Conservation (phyloP, 2,113 vertebrate species). For the Daboia siamensis region DNA sequence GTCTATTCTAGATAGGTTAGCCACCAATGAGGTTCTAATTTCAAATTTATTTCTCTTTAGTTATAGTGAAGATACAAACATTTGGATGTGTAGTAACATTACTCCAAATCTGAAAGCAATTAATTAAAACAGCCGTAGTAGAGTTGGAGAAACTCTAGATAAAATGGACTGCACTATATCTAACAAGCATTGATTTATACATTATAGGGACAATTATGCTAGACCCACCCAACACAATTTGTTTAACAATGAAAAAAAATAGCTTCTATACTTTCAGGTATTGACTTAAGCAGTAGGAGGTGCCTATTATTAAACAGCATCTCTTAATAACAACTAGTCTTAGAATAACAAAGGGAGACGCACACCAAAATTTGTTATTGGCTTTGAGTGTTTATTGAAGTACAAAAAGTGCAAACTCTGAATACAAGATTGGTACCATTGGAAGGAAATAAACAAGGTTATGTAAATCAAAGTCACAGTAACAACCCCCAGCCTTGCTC, state of each 20-base stretch:
- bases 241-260: neutral
- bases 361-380: constrained; percentile 39
- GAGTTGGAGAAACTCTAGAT: neutral
- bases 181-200: neutral
- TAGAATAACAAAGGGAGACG: constrained; percentile 32
- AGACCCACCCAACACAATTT: neutral
- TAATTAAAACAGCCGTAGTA: neutral
- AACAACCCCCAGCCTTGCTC: constrained; percentile 40
- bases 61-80: neutral
- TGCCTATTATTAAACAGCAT: neutral
- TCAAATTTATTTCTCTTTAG: neutral
- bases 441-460: constrained; percentile 57
- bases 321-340: neutral
- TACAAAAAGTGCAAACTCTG: constrained; percentile 78
- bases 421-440: constrained; percentile 70
- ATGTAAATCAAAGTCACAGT: constrained; percentile 57
- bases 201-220: neutral
- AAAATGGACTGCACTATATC: neutral
- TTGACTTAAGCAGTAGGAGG: neutral
- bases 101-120: neutral
- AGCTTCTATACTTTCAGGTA: neutral
- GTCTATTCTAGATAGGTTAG: neutral
- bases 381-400: constrained; percentile 74
- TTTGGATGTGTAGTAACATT: neutral
- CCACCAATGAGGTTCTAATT: neutral